Evolutionary conservation across 2,888 invertebrate genomes (phyloP), one percentile per base, ranked within the genome.

Genomic region (Proisotoma minuta): DNA sequence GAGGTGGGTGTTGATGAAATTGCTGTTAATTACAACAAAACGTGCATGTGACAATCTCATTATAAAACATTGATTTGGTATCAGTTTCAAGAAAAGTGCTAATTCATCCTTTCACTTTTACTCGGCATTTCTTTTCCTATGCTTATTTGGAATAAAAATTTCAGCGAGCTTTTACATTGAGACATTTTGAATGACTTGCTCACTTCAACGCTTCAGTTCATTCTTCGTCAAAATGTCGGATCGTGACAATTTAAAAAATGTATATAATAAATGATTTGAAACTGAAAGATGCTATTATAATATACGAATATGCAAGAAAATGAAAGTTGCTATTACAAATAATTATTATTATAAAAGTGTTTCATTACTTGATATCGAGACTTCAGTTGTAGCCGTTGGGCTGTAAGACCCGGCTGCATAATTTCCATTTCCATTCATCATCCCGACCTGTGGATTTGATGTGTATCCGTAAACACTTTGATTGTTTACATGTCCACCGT

Each of bases 341-440:
- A n/a, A n/a, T n/a, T n/a, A n/a, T n/a, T n/a, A n/a, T n/a, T n/a
- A n/a, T n/a, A n/a, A n/a, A n/a, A n/a, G n/a, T n/a, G n/a, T n/a
- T n/a, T n/a, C n/a, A n/a, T 65, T 62, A 68, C 67, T 68, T 47
- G 67, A 68, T 51, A 68, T 68, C 8, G 67, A 65, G 12, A 68
- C 62, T 59, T 68, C 64, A 1, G 67, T 68, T 40, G 64, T 58
- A 18, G 63, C 63, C 34, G 64, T 57, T 10, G 67, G 62, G 57
- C 62, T 62, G 56, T 65, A 61, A 20, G 65, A 58, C 20, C 4
- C 49, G 10, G 58, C 28, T 56, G 24, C 48, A 62, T 26, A 40
- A 59, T 62, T 53, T 4, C 63, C 63, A 52, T 63, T 63, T 52
- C 61, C 65, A 58, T 59, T 59, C n/a, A n/a, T n/a, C n/a, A n/a